Evolutionary conservation across 2,888 invertebrate genomes (phyloP), one percentile per base, ranked within the genome.

Genomic region (Congeria kusceri): DNA sequence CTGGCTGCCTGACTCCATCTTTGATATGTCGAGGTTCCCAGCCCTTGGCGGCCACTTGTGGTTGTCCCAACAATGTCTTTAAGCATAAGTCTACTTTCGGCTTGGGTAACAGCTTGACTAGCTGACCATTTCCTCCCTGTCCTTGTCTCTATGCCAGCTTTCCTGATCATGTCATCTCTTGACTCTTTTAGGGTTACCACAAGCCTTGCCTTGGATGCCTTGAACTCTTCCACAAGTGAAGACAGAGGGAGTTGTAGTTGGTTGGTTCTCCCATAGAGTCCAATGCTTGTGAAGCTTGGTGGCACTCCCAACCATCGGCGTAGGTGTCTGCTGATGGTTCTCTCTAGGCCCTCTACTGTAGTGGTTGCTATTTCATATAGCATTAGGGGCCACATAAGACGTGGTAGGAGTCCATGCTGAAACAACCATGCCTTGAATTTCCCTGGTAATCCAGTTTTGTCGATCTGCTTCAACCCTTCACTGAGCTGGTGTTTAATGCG

Each of bases 51-150:
- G 61, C 58, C 57, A 20, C 27, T 44, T 15, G 53, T 53, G 23
- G 56, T 53, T n/a, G 44, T 72, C n/a, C 68, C 64, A 3, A 73
- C 64, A 1, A 64, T 68, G 29, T 68, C 64, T 68, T 46, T 67
- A n/a, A 67, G 68, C 18, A 29, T 53, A 9, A 67, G 44, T 47
- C 62, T 65, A 29, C 46, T 63, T 25, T 71, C 77, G 47, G 71
- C 71, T 39, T 25, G 20, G 18, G 53, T 20, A 4, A 58, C 58
- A 66, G 65, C 64, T 58, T 47, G 29, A 18, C 63, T 28, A 9
- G 58, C 69, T 53, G 69, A 70, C 66, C 70, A 72, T 49, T 77
- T 71, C 29, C 76, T 29, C 47, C 70, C 76, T 23, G 65, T 70
- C 23, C 66, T n/a, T 1, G 39, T 28, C 44, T 69, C 49, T 5